A percentile compares a stretch with the other conserved stretches of the same genome.
phyloP scores from a whole-genome alignment of 2,113 vertebrate genomes.

The Rhipidura dahli region DNA sequence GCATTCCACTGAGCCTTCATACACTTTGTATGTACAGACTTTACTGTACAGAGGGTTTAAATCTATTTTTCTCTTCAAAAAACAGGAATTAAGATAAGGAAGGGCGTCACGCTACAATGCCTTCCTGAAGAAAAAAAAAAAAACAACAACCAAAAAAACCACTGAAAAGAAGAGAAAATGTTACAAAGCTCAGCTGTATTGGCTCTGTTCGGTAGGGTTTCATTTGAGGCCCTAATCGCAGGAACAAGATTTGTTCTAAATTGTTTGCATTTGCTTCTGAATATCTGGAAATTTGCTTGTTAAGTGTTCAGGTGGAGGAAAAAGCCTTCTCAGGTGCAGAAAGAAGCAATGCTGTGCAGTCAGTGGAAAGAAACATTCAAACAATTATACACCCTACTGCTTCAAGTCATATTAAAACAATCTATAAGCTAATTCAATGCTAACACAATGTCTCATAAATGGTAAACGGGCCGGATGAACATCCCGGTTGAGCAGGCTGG shows the following conservation, averaged over 20 bases:
- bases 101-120: neutral
- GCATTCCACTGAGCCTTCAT: neutral
- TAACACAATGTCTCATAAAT: constrained; percentile 62
- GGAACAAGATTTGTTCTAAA: constrained; percentile 48
- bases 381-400: constrained; percentile 67
- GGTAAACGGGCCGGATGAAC: constrained; percentile 40
- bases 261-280: constrained; percentile 59
- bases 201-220: constrained; percentile 33
- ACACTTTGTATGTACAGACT: neutral
- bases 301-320: constrained; percentile 64
- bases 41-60: neutral
- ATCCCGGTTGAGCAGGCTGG: constrained; percentile 30
- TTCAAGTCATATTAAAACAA: constrained; percentile 68
- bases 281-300: constrained; percentile 62
- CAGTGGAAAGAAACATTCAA: constrained; percentile 62
- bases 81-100: neutral
- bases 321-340: constrained; percentile 61
- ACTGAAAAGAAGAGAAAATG: neutral
- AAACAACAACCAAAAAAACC: neutral
- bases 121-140: neutral
- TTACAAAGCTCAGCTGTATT: neutral
- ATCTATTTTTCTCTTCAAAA: neutral
- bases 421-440: constrained; percentile 63
- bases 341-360: constrained; percentile 54
- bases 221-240: constrained; percentile 40